Conservation (phyloP, 2,888 invertebrate genomes). For the Apodemia mormo region DNA sequence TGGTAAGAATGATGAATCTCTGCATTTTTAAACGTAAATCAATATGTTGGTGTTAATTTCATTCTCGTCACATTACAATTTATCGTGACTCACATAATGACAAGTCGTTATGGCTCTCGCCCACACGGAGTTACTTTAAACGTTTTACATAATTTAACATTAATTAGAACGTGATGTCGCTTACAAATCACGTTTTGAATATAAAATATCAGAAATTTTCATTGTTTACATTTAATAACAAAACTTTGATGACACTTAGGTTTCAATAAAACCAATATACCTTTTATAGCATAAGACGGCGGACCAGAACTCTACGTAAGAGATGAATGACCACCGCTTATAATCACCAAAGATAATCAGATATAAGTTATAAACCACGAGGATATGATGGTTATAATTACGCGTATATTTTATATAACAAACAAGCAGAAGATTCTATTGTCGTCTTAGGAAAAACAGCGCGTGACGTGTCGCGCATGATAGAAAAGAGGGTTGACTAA, state of each 20-base stretch:
- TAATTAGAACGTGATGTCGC: constrained; percentile 12
- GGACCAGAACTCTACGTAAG: too few species aligned
- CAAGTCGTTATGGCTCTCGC: not conserved
- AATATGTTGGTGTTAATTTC: constrained; percentile 4
- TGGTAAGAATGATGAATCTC: too few species aligned
- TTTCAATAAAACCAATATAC: not conserved
- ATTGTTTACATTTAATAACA: constrained; percentile 1
- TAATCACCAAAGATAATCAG: too few species aligned
- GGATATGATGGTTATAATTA: too few species aligned
- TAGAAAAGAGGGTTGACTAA: too few species aligned
- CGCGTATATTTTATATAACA: too few species aligned
- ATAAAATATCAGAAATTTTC: not conserved
- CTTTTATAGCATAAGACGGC: too few species aligned
- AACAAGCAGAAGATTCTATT: too few species aligned
- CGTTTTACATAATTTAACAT: constrained; percentile 18
- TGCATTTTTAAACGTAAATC: not conserved
- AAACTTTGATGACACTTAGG: not conserved
- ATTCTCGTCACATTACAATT: not conserved
- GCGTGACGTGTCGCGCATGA: too few species aligned
- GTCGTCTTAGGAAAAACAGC: too few species aligned
- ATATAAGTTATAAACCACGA: too few species aligned
- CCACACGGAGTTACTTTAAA: constrained; percentile 2
- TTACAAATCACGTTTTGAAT: not conserved
- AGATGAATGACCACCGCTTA: too few species aligned
- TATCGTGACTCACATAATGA: not conserved